phyloP scores from a whole-genome alignment of 2,797 vertebrate genomes.

The Crax fasciolata region DNA sequence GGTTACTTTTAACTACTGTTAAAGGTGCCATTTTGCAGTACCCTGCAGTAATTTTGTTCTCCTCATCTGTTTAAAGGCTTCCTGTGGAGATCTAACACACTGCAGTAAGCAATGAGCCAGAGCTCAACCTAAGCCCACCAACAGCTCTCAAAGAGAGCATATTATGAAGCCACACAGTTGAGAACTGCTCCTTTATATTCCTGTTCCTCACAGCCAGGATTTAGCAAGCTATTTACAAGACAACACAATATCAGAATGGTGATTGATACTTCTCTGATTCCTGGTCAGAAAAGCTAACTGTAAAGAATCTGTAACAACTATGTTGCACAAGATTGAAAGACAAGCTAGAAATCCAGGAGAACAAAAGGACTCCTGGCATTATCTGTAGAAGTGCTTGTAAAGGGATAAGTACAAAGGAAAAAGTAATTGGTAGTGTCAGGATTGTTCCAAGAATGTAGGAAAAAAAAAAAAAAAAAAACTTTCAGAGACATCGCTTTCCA shows the following conservation, averaged over 20 bases:
- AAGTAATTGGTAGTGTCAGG: not conserved
- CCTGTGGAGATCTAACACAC: not conserved
- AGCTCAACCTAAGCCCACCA: slow-evolving; percentile 29
- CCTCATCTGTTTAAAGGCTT: slow-evolving; percentile 26
- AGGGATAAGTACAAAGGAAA: not conserved
- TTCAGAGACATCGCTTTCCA: not conserved
- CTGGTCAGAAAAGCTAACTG: not conserved
- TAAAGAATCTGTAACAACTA: not conserved
- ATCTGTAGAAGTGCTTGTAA: not conserved
- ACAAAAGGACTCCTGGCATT: not conserved
- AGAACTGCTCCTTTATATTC: not conserved
- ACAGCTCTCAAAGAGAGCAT: not conserved
- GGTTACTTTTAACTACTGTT: not conserved
- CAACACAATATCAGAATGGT: not conserved
- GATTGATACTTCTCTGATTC: not conserved
- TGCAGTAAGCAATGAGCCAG: slow-evolving; percentile 1
- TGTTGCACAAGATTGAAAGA: not conserved
- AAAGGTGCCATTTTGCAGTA: not conserved
- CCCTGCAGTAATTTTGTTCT: not conserved
- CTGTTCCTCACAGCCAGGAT: not conserved
- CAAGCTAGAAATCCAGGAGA: not conserved
- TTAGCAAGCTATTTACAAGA: not conserved
- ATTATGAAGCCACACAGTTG: not conserved
- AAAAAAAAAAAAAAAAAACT: no score
- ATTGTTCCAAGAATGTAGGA: not conserved